Base-by-base conservation (phyloP, 2,888 invertebrate species). In the Ophraella communa region DNA sequence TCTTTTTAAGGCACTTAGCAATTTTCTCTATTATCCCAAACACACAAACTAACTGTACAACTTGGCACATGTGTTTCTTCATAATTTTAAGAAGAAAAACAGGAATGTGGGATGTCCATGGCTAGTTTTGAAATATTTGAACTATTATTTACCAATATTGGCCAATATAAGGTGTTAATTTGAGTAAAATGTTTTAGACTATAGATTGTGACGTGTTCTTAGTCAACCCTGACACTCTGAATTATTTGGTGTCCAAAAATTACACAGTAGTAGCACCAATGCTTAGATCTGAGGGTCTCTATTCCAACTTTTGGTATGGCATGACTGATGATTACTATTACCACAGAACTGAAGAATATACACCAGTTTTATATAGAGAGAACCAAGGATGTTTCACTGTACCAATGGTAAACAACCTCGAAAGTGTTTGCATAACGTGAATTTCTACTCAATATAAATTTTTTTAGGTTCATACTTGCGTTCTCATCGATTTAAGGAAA, bases 291-390 rank as follows among this genome's bases (percentile, higher is more conserved):
- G 92, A 94, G 65, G 92, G 93, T 11, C 81, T 93, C 35, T 98
- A 97, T 81, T 95, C 95, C 17, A 98, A 98, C 81, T 98, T 95
- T 82, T 98, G 98, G 98, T 93, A 93, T 73, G 97, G 92, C 3
- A 96, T 98, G 93, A 89, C 92, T 0, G 85, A 88, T 0, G 87
- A 91, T 66, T 95, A 91, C 78, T 93, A 96, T 79, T 95, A 95
- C 78, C 82, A 87, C 70, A 85, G 96, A 74, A 93, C 95, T 0
- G 91, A 93, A 4, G 89, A 92, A 47, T 98, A 98, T 79, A 88
- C 91, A 73, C 88, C 90, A 1, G 93, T 97, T 54, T 83, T 94
- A 45, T 86, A 89, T 67, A 82, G 89, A 11, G 85, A 89, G 64
- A 75, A 87, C 59, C 77, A 82, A 1, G 96, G 96, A 0, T 92